These are phyloP conservation scores for Diaphora mendica DNA, from an alignment of 2,888 invertebrate genomes.

Conservation along the genomic window DNA sequence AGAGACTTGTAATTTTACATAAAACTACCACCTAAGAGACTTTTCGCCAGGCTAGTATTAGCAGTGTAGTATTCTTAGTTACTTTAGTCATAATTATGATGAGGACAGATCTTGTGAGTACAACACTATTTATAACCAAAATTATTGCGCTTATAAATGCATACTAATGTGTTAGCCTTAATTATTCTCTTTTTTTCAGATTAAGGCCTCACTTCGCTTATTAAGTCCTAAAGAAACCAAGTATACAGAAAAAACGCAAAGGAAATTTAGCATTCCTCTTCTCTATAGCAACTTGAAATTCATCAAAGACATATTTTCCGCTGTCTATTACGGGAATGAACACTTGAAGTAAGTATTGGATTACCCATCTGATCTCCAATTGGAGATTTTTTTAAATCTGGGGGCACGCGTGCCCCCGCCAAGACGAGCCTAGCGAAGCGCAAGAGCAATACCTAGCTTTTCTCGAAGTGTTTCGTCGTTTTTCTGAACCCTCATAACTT, in stretches of 20 bases:
- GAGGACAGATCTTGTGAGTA: not conserved
- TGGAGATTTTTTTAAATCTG: not conserved
- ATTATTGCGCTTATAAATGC: not conserved
- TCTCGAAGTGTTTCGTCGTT: no score
- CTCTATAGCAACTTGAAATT: conserved; percentile 78
- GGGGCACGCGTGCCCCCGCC: no score
- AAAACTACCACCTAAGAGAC: not conserved
- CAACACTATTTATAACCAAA: not conserved
- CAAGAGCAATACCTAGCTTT: no score
- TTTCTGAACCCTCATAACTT: no score
- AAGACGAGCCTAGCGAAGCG: no score
- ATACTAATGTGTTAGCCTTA: not conserved
- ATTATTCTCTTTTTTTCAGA: conserved; percentile 59
- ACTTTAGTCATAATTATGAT: not conserved
- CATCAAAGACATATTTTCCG: conserved; percentile 72
- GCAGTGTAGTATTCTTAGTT: not conserved
- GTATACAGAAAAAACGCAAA: conserved; percentile 71
- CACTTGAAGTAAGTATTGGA: conserved; percentile 74
- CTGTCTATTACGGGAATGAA: conserved; percentile 69
- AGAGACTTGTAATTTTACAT: not conserved
- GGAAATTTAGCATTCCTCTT: conserved; percentile 79
- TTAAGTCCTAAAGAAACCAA: conserved; percentile 76
- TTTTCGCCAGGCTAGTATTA: not conserved
- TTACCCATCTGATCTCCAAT: not conserved
- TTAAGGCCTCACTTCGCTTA: conserved; percentile 78